Evolutionary conservation across 53 echinoderm and acorn worm species (phyloP).

Genomic region (Astropecten irregularis): DNA sequence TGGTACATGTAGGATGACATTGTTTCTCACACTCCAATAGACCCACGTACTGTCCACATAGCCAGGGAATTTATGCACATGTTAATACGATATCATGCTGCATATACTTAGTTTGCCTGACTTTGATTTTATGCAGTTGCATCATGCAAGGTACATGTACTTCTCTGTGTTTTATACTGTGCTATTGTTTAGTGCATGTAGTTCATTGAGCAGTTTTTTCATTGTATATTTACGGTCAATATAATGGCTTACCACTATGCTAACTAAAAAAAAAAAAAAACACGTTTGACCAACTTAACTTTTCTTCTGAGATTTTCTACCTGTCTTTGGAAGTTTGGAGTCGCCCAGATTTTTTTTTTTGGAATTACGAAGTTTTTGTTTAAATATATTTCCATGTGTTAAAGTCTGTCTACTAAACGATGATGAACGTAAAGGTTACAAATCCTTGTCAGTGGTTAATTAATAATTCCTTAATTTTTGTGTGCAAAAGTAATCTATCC

Average conservation of each 20-base stretch:
- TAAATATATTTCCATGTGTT: slow-evolving; percentile 9
- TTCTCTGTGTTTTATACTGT: slow-evolving; percentile 7
- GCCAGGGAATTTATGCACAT: neutral
- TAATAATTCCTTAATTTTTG: neutral
- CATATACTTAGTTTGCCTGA: neutral
- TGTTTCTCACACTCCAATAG: too few species aligned
- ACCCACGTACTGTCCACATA: too few species aligned
- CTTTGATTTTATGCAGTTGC: neutral
- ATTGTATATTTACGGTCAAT: slow-evolving; percentile 55
- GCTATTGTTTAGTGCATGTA: slow-evolving; percentile 10
- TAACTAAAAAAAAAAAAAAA: slow-evolving; percentile 22
- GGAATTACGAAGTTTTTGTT: slow-evolving; percentile 6
- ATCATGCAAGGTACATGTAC: slow-evolving; percentile 4
- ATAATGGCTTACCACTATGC: slow-evolving; percentile 53
- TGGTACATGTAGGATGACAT: too few species aligned
- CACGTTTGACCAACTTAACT: slow-evolving; percentile 36
- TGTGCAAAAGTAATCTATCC: slow-evolving; percentile 7
- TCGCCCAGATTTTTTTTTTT: too few species aligned
- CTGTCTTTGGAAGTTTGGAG: slow-evolving; percentile 22
- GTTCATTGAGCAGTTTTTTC: slow-evolving; percentile 35
- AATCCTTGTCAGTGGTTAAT: neutral
- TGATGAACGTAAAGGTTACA: neutral
- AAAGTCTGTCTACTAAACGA: slow-evolving; percentile 4
- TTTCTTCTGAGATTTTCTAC: slow-evolving; percentile 41
- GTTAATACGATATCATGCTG: neutral